phyloP scores from a whole-genome alignment of 2,888 invertebrate species.

The Alitta virens region DNA sequence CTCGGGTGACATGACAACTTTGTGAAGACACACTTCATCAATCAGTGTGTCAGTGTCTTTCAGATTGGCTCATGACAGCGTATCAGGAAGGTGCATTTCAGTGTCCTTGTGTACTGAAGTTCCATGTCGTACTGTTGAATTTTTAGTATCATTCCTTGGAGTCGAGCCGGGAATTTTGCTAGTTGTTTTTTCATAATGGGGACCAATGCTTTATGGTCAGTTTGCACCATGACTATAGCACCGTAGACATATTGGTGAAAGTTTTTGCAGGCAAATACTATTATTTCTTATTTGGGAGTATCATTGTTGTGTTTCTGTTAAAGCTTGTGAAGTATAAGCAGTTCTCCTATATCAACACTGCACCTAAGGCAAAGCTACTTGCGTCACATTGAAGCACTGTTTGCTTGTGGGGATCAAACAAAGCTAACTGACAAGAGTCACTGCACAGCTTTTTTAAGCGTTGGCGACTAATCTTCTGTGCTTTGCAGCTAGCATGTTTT shows the following conservation, averaged over 20 bases:
- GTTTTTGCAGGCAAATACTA: constrained; percentile 4
- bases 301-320: constrained; percentile 11
- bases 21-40: not conserved
- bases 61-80: constrained; percentile 17
- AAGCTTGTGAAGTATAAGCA: constrained; percentile 14
- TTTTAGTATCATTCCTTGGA: constrained; percentile 24
- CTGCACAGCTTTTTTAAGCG: constrained; percentile 12
- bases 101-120: constrained; percentile 18
- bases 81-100: constrained; percentile 25
- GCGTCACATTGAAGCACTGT: not conserved
- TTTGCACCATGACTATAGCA: constrained; percentile 12
- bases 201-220: constrained; percentile 22
- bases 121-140: constrained; percentile 18
- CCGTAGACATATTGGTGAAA: not conserved
- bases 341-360: constrained; percentile 19
- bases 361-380: constrained; percentile 13
- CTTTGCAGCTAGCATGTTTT: not conserved
- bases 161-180: constrained; percentile 1
- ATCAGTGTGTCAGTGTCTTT: no score
- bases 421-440: constrained; percentile 2
- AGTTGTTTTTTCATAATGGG: constrained; percentile 21
- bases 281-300: constrained; percentile 25
- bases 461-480: not conserved
- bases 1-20: not conserved
- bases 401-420: not conserved